A percentile compares a stretch with the other conserved stretches of the same genome.
Conservation (phyloP, 2,113 vertebrate genomes). For the Acrocephalus kingi region DNA sequence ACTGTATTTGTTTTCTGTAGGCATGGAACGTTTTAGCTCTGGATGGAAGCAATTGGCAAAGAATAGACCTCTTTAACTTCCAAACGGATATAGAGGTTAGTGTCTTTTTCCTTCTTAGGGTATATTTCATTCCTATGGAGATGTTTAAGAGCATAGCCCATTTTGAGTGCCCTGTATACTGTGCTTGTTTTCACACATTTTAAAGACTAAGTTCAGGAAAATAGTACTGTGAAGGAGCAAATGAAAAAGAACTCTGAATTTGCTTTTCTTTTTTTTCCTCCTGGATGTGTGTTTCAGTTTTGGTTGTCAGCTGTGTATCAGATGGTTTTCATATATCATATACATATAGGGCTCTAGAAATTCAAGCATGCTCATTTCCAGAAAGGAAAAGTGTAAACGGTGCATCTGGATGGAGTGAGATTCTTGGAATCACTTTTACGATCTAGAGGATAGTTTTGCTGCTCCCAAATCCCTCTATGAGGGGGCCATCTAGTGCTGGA, state of each 20-base stretch:
- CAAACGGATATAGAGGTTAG: conserved; percentile 96
- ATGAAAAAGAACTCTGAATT: not conserved
- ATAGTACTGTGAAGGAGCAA: not conserved
- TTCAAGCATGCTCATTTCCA: not conserved
- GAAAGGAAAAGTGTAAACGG: not conserved
- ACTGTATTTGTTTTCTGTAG: conserved; percentile 67
- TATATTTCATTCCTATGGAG: not conserved
- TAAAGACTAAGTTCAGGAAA: not conserved
- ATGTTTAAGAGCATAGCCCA: not conserved
- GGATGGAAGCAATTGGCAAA: conserved; percentile 98
- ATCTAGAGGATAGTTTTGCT: not conserved
- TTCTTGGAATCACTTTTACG: fast-evolving
- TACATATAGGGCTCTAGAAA: not conserved
- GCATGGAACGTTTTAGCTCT: conserved; percentile 94
- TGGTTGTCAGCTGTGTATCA: not conserved
- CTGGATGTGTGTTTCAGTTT: not conserved
- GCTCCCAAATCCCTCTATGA: not conserved
- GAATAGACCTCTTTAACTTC: conserved; percentile 96
- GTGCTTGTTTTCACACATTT: fast-evolving
- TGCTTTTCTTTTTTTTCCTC: not conserved
- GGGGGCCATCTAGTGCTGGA: conserved; percentile 33
- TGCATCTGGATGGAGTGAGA: not conserved
- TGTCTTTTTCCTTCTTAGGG: not conserved
- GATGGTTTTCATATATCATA: not conserved
- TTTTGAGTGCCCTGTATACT: not conserved